These are phyloP conservation scores for Dynastes tityus DNA, from an alignment of 2,888 invertebrate species.

Conservation along the genomic window DNA sequence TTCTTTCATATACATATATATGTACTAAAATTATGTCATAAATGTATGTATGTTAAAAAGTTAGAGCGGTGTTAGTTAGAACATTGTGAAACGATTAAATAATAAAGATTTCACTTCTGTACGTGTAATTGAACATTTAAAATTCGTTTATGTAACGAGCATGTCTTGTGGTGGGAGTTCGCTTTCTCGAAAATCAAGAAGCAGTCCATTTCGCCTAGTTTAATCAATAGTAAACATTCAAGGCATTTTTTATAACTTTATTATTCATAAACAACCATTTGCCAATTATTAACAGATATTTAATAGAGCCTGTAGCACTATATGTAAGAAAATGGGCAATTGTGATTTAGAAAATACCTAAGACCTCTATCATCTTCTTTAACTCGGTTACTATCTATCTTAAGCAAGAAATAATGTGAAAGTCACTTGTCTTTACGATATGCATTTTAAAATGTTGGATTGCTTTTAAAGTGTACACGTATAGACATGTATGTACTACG, in stretches of 20 bases:
- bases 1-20: not conserved
- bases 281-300: too few relatives aligned
- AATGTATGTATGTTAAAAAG: slow-evolving; percentile 2
- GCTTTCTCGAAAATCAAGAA: slow-evolving; percentile 41
- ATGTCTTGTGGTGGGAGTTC: slow-evolving; percentile 16
- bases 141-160: slow-evolving; percentile 49
- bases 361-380: too few relatives aligned
- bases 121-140: slow-evolving; percentile 48
- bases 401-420: too few relatives aligned
- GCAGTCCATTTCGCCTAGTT: slow-evolving; percentile 1
- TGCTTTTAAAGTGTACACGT: too few relatives aligned
- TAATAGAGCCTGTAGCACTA: too few relatives aligned
- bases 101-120: slow-evolving; percentile 46
- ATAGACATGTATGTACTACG: too few relatives aligned
- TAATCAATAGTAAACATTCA: not conserved
- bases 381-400: too few relatives aligned
- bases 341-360: too few relatives aligned
- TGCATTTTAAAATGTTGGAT: too few relatives aligned
- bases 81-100: slow-evolving; percentile 45
- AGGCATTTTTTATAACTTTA: not conserved
- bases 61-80: not conserved
- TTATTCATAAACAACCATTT: too few relatives aligned
- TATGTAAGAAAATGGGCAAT: too few relatives aligned
- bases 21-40: not conserved
- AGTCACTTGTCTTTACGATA: too few relatives aligned